These are phyloP conservation scores for Proisotoma minuta DNA, from an alignment of 2,888 invertebrate genomes.

Conservation along the genomic window DNA sequence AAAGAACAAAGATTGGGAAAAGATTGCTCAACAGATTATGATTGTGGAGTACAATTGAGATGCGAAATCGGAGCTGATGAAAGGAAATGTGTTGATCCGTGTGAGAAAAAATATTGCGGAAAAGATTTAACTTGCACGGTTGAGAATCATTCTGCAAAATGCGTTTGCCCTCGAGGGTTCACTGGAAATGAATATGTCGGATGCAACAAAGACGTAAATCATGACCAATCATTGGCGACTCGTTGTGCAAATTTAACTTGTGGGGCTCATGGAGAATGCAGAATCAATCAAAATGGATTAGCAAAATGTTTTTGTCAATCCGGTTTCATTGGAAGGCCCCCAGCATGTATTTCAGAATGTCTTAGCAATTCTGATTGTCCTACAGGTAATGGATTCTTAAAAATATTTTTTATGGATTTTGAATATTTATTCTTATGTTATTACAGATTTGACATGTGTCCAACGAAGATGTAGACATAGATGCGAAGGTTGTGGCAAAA, in stretches of 20 bases:
- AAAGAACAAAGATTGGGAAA: constrained; percentile 19
- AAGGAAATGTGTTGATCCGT: constrained; percentile 49
- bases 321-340: constrained; percentile 39
- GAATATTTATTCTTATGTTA: no score
- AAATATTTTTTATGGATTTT: no score
- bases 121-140: constrained; percentile 48
- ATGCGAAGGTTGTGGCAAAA: constrained; percentile 47
- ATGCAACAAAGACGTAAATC: constrained; percentile 30
- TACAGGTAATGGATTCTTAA: no score
- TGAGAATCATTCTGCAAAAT: constrained; percentile 48
- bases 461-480: constrained; percentile 49
- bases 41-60: constrained; percentile 29
- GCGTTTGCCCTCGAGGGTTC: constrained; percentile 44
- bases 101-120: constrained; percentile 48
- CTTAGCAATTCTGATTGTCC: constrained; percentile 48
- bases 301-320: constrained; percentile 36
- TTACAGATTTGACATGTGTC: constrained; percentile 48
- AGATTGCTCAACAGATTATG: constrained; percentile 25
- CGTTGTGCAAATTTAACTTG: constrained; percentile 32
- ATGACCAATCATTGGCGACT: background rate
- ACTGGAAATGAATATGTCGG: constrained; percentile 42
- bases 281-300: constrained; percentile 23
- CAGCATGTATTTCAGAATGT: constrained; percentile 48
- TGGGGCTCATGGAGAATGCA: constrained; percentile 39
- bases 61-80: constrained; percentile 31